Base-by-base conservation (phyloP, 1,140 invertebrate species). In the Heliothis subflexa region DNA sequence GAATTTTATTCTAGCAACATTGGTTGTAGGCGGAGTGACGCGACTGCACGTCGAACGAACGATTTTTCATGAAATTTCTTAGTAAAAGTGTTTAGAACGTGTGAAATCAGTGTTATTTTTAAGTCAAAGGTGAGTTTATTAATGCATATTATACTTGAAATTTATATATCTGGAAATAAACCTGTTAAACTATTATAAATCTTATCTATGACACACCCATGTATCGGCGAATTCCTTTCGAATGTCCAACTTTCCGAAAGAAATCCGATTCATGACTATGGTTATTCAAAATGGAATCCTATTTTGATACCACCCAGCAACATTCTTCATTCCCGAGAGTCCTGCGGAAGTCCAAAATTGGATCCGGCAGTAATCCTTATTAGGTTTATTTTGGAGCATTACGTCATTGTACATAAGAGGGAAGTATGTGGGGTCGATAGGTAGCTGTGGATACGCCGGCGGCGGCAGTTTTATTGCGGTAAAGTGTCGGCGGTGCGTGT, bases 301-400 rank as follows among this genome's bases (percentile, higher is more conserved):
- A 49, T 66, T 3, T 57, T 12, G 14, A 18, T 13, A 14, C 28
- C 45, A 49, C 33, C 28, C 13, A 59, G 25, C 57, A 49, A 61
- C 40, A 80, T 21, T 62, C 16, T 59, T 57, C 14, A 11, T 28
- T 78, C 47, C 59, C 33, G 18, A 59, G 45, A 55, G 45, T 83
- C 61, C 75, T 73, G 28, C 82, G 84, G 85, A 88, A 84, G 82
- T 90, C 81, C 84, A 89, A 85, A 81, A 83, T 87, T 84, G 80
- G 47, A 57, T 57, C 11, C 49, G 59, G 78, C 81, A 82, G 83
- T 89, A 91, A 91, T 90, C 91, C 91, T 87, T 92, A 91, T 88
- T 91, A 84, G 88, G 88, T 93, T 93, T 94, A 94, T 93, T 94
- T 94, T 94, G 90, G 93, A 89, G 81, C 84, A 94, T 94, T 93